phyloP scores from a whole-genome alignment of 2,888 invertebrate genomes.

The Andrena praecox region DNA sequence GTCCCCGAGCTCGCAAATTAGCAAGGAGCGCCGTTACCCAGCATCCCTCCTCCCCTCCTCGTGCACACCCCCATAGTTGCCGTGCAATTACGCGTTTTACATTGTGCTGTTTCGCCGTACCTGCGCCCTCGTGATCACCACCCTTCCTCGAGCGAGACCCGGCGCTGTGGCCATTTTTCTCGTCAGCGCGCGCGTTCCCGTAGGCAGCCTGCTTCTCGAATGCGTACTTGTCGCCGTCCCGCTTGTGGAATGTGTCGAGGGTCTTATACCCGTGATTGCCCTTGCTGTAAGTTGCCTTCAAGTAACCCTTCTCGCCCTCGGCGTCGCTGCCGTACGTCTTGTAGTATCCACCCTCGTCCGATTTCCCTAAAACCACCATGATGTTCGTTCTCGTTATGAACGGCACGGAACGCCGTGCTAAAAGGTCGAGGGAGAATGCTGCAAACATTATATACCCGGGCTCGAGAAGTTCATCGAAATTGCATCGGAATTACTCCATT shows the following conservation, averaged over 20 bases:
- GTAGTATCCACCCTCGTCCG: constrained; percentile 86
- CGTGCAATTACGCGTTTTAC: constrained; percentile 15
- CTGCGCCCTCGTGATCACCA: constrained; percentile 85
- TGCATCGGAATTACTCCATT: no score
- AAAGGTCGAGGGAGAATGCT: neutral
- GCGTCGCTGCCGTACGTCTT: constrained; percentile 88
- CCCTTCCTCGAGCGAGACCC: constrained; percentile 79
- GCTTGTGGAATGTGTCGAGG: constrained; percentile 90
- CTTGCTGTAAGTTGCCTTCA: constrained; percentile 88
- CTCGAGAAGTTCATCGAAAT: no score
- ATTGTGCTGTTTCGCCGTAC: constrained; percentile 63
- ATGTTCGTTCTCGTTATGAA: constrained; percentile 63
- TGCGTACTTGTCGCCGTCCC: constrained; percentile 90
- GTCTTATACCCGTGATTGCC: constrained; percentile 91
- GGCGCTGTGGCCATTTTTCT: constrained; percentile 75
- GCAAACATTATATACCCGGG: no score
- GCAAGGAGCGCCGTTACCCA: neutral
- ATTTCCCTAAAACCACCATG: constrained; percentile 82
- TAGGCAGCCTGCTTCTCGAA: constrained; percentile 89
- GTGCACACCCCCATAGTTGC: neutral
- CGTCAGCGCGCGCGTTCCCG: constrained; percentile 85
- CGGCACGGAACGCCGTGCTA: constrained; percentile 13
- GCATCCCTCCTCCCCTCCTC: neutral
- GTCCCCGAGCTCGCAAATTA: constrained; percentile 15
- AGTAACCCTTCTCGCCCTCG: constrained; percentile 88